phyloP scores from a whole-genome alignment of 2,888 invertebrate genomes.

The Cylindroiulus punctatus region DNA sequence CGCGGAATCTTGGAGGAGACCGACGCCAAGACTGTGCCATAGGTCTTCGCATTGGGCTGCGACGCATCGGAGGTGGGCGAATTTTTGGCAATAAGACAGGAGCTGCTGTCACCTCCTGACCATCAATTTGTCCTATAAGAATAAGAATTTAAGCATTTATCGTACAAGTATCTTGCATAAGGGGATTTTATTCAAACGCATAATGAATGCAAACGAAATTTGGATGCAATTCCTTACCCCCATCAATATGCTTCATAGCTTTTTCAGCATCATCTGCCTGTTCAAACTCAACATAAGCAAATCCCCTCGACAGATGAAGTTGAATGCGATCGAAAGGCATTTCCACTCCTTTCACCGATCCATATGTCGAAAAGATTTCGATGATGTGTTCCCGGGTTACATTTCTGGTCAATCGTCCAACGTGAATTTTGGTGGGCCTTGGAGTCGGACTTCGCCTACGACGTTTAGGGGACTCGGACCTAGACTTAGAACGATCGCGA shows the following conservation, averaged over 20 bases:
- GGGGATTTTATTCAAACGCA: too few relatives aligned
- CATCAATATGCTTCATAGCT: conserved; percentile 99
- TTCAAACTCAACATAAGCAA: conserved; percentile 94
- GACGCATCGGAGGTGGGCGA: conserved; percentile 62
- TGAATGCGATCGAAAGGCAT: conserved; percentile 90
- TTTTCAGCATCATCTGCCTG: conserved; percentile 96
- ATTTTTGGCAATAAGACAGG: conserved; percentile 79
- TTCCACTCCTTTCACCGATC: conserved; percentile 86
- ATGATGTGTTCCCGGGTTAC: conserved; percentile 85
- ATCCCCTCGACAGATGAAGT: conserved; percentile 87
- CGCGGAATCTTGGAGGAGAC: conserved; percentile 58
- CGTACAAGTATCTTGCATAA: background rate
- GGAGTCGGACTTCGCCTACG: conserved; percentile 90
- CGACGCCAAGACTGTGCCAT: conserved; percentile 59
- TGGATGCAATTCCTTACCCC: too few relatives aligned
- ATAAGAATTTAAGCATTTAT: background rate
- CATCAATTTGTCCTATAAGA: conserved; percentile 82
- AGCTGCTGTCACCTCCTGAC: conserved; percentile 93
- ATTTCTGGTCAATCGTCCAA: conserved; percentile 91
- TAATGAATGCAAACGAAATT: too few relatives aligned
- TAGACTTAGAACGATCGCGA: conserved; percentile 55
- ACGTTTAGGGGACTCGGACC: conserved; percentile 64
- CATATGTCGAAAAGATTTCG: conserved; percentile 92
- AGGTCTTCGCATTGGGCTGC: conserved; percentile 63
- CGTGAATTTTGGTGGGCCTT: conserved; percentile 91